Evolutionary conservation across 2,888 invertebrate species (phyloP).

Genomic region (Pardosa pseudoannulata): DNA sequence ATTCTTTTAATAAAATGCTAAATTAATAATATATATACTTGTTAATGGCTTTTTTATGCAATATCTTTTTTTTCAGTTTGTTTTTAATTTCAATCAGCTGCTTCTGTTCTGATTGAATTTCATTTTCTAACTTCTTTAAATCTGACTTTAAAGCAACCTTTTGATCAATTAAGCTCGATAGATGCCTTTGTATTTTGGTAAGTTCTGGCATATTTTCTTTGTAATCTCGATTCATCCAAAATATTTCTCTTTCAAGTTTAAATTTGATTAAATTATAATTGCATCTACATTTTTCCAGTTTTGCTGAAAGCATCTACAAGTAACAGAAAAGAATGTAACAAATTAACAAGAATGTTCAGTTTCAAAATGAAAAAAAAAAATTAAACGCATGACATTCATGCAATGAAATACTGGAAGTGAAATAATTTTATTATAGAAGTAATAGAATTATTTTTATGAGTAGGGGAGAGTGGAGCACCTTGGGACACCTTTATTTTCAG

Average conservation of each 20-base stretch:
- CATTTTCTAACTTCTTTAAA: conserved; percentile 4
- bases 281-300: conserved; percentile 49
- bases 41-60: not conserved
- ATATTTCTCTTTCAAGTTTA: conserved; percentile 40
- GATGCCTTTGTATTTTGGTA: conserved; percentile 38
- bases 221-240: conserved; percentile 59
- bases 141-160: conserved; percentile 4
- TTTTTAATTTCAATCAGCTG: not conserved
- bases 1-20: too few species aligned
- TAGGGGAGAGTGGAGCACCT: too few species aligned
- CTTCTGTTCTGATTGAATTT: conserved; percentile 20
- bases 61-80: conserved; percentile 18
- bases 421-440: too few species aligned
- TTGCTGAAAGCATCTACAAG: conserved; percentile 45
- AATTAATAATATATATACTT: conserved; percentile 13
- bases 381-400: too few species aligned
- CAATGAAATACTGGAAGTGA: too few species aligned
- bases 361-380: too few species aligned
- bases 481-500: too few species aligned
- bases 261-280: conserved; percentile 44
- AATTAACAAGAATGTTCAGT: too few species aligned
- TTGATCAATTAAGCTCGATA: conserved; percentile 1
- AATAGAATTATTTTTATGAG: too few species aligned
- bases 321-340: too few species aligned
- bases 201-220: conserved; percentile 54